phyloP scores from a whole-genome alignment of 2,113 vertebrate genomes.

The Caloenas nicobarica region DNA sequence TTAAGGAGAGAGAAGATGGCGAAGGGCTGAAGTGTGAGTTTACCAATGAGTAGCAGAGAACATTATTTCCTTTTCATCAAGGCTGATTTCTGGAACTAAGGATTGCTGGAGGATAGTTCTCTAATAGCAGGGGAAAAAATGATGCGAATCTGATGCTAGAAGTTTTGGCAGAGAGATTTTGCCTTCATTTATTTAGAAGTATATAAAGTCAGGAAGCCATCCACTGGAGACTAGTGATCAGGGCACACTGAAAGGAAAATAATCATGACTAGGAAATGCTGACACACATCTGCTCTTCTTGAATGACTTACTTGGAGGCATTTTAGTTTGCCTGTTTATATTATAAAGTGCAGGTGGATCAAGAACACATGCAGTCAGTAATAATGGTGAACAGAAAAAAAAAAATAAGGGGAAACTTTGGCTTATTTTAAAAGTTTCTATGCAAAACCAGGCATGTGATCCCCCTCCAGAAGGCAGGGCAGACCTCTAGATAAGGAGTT shows the following conservation, averaged over 20 bases:
- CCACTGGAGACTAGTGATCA: background rate
- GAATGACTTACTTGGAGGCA: background rate
- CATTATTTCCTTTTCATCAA: background rate
- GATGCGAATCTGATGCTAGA: background rate
- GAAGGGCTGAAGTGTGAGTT: background rate
- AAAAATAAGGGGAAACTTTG: background rate
- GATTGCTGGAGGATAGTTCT: background rate
- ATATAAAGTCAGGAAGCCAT: background rate
- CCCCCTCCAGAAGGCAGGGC: conserved; percentile 17
- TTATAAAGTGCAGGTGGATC: background rate
- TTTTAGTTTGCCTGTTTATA: background rate
- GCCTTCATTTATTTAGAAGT: background rate
- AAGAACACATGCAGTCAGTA: background rate
- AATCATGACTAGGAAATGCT: background rate
- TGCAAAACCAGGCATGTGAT: background rate
- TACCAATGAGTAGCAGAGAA: background rate
- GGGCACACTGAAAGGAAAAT: background rate
- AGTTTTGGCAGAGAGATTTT: background rate
- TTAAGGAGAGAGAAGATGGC: background rate
- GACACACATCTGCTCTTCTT: background rate
- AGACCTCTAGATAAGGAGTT: conserved; percentile 27
- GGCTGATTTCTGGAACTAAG: background rate
- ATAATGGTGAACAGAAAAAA: background rate
- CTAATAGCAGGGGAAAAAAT: background rate
- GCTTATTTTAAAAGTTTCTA: background rate